Evolutionary conservation across 1,140 invertebrate genomes (phyloP).

Genomic region (Epicauta chinensis): DNA sequence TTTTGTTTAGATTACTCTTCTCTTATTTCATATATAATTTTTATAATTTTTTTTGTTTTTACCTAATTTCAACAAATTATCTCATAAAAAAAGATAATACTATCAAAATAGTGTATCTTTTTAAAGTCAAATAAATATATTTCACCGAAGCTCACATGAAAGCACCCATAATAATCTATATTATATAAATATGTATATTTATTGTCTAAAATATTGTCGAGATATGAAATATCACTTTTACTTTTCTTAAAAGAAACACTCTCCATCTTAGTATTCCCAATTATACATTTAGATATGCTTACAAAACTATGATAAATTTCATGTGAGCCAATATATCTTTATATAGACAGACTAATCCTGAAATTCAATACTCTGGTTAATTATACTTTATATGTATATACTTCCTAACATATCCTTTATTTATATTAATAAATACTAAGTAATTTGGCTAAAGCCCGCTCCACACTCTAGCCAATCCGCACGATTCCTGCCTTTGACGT

Average conservation of each 20-base stretch:
- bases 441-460: too few relatives aligned
- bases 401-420: too few relatives aligned
- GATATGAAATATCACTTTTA: constrained; percentile 16
- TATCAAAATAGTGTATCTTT: constrained; percentile 22
- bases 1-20: too few relatives aligned
- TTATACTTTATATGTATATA: neutral
- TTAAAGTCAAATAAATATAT: constrained; percentile 11
- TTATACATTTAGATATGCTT: constrained; percentile 5
- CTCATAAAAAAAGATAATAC: constrained; percentile 13
- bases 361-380: neutral
- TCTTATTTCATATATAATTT: too few relatives aligned
- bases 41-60: too few relatives aligned
- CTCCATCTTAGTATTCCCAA: neutral
- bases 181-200: constrained; percentile 9
- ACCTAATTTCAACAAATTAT: constrained; percentile 14
- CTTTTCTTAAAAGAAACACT: too few relatives aligned
- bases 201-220: constrained; percentile 21
- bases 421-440: too few relatives aligned
- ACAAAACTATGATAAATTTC: constrained; percentile 9
- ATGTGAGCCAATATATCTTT: constrained; percentile 14
- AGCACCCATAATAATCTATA: constrained; percentile 13
- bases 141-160: constrained; percentile 16
- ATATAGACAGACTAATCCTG: neutral
- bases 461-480: too few relatives aligned
- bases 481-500: too few relatives aligned